Evolutionary conservation across 1,140 invertebrate genomes (phyloP).

Genomic region (Rhagoletis zephyria): DNA sequence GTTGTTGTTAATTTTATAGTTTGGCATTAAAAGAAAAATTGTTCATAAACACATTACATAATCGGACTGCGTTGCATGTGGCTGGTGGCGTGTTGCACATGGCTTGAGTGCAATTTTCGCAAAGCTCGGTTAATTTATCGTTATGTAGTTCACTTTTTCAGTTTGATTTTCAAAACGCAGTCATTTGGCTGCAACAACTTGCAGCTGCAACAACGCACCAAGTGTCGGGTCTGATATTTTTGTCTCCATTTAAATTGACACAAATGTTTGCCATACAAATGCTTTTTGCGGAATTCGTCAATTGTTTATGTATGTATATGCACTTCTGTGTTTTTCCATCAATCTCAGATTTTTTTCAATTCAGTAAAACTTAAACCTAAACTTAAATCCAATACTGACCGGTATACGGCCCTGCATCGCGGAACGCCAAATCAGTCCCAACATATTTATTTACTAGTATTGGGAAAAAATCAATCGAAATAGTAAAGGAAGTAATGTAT

Average conservation of each 20-base stretch:
- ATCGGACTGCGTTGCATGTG: conserved; percentile 24
- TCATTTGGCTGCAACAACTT: conserved; percentile 29
- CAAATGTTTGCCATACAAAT: conserved; percentile 36
- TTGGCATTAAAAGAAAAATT: conserved; percentile 39
- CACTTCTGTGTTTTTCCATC: neutral
- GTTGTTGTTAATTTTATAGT: conserved; percentile 49
- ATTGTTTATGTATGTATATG: neutral
- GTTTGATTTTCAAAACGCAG: neutral
- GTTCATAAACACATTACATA: conserved; percentile 44
- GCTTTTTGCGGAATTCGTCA: conserved; percentile 2
- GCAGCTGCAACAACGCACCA: conserved; percentile 33
- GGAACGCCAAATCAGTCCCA: no score
- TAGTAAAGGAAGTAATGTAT: no score
- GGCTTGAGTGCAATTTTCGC: conserved; percentile 26
- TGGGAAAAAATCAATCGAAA: no score
- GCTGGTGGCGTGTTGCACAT: conserved; percentile 42
- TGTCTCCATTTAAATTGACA: conserved; percentile 25
- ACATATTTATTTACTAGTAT: no score
- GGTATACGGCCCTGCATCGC: no score
- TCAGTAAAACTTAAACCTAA: no score
- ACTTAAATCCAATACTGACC: no score
- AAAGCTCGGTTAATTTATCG: conserved; percentile 26
- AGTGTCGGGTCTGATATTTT: conserved; percentile 1
- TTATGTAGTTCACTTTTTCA: conserved; percentile 4
- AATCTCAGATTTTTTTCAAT: no score